Base-by-base conservation (phyloP, 1,140 invertebrate species). In the Galendromus occidentalis region DNA sequence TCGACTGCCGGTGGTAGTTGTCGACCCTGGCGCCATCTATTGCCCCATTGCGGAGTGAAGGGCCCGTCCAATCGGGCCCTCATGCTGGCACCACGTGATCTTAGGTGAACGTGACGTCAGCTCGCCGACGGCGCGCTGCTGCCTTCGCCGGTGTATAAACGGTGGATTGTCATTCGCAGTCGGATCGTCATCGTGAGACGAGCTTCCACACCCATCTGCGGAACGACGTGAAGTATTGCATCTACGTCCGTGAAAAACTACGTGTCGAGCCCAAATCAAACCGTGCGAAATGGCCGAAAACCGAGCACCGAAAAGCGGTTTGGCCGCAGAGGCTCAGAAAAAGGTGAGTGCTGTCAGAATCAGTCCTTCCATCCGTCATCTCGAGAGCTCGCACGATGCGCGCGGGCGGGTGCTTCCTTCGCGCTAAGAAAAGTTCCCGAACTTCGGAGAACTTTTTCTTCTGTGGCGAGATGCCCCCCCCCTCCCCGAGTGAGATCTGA, bases 221-320 rank as follows among this genome's bases (percentile, higher is more conserved):
- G 28, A 5, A 4, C 5, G 18, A 47, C 9, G 51, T 9, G 22
- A 4, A 17, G 51, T 14, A 2, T 59, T 5, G 51, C 14, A 25
- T 33, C 14, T 25, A 20, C 25, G 4, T 28, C 18, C 12, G 12
- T 14, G n/a, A 14, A 47, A 2, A 59, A 25, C 14, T 59, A 22
- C 14, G 4, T 33, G 33, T 59, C 12, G 22, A 17, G n/a, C 25
- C 18, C 28, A 6, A 20, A 4, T 47, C 4, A 28, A 6, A 22
- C 51, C 2, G 20, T 29, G 17, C 12, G 9, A 22, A 14, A 91
- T 91, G 87, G 86, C 87, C 69, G 83, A 81, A 75, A 86, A 89
- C 80, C 81, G 89, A 76, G 89, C 89, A 73, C 81, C 88, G 42
- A 93, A 93, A 78, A 90, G 87, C 75, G 89, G 89, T 83, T 89